Percentiles rank a stretch among this genome's conserved stretches.
These are phyloP conservation scores for Creontiades dilutus DNA, from an alignment of 2,888 invertebrate species.

Conservation along the genomic window DNA sequence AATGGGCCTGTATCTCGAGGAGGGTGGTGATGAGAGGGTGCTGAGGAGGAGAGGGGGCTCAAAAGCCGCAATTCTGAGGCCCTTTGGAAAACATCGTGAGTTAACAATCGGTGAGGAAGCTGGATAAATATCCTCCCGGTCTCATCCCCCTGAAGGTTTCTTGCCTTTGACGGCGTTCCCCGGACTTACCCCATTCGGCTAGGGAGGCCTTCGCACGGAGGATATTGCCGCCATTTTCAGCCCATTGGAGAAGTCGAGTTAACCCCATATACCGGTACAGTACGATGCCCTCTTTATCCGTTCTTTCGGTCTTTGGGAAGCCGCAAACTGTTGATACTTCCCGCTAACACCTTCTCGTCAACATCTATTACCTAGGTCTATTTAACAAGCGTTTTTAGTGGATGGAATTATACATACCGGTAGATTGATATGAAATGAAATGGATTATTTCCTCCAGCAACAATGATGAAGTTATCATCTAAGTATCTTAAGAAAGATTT, in stretches of 20 bases:
- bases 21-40: background rate
- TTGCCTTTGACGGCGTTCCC: constrained; percentile 14
- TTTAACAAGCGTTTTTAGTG: too few species aligned
- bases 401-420: too few species aligned
- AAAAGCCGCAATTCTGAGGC: constrained; percentile 34
- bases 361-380: too few species aligned
- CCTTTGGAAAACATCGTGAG: constrained; percentile 36
- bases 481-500: too few species aligned
- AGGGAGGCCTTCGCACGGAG: background rate
- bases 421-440: too few species aligned
- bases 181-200: background rate
- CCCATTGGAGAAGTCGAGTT: constrained; percentile 5
- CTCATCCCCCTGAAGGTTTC: background rate
- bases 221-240: constrained; percentile 5
- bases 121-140: background rate
- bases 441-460: too few species aligned
- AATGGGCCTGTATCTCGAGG: background rate
- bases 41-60: background rate
- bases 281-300: too few species aligned
- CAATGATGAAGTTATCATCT: too few species aligned
- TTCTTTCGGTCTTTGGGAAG: too few species aligned
- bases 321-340: too few species aligned
- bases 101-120: constrained; percentile 18
- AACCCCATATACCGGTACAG: background rate
- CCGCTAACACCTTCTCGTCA: too few species aligned